phyloP scores from a whole-genome alignment of 2,797 vertebrate species.

The Sebastiscus tertius region DNA sequence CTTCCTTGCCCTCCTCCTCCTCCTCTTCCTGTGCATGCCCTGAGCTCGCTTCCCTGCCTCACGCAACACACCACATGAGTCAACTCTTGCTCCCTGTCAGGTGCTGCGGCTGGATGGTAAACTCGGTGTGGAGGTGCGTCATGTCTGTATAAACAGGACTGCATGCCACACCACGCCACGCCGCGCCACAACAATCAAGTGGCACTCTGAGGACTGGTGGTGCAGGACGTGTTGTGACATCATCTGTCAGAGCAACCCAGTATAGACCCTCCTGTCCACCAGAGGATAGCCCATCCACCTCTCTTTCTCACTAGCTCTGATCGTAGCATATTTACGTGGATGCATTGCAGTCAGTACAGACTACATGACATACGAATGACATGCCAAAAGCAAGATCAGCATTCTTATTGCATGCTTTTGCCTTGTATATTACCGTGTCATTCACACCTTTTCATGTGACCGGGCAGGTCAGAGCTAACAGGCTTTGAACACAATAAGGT shows the following conservation, averaged over 20 bases:
- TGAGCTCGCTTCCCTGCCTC: neutral
- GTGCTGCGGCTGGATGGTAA: neutral
- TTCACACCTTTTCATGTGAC: too few relatives aligned
- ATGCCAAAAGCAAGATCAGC: too few relatives aligned
- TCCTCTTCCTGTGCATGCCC: neutral
- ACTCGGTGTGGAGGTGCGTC: neutral
- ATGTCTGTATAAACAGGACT: constrained; percentile 5
- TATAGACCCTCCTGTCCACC: too few relatives aligned
- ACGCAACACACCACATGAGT: constrained; percentile 1
- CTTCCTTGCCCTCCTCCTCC: neutral
- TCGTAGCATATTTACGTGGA: too few relatives aligned
- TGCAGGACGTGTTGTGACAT: neutral
- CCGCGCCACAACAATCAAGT: too few relatives aligned
- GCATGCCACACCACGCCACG: neutral
- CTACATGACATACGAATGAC: too few relatives aligned
- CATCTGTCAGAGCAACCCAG: neutral
- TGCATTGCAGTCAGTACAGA: too few relatives aligned
- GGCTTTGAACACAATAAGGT: too few relatives aligned
- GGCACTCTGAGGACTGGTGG: neutral
- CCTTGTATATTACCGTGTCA: too few relatives aligned
- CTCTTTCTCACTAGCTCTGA: too few relatives aligned
- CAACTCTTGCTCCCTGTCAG: neutral
- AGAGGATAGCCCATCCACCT: too few relatives aligned
- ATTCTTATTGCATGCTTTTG: too few relatives aligned
- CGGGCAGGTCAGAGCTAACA: neutral